Base-by-base conservation (phyloP, 2,113 vertebrate genomes). In the Sorex fumeus region DNA sequence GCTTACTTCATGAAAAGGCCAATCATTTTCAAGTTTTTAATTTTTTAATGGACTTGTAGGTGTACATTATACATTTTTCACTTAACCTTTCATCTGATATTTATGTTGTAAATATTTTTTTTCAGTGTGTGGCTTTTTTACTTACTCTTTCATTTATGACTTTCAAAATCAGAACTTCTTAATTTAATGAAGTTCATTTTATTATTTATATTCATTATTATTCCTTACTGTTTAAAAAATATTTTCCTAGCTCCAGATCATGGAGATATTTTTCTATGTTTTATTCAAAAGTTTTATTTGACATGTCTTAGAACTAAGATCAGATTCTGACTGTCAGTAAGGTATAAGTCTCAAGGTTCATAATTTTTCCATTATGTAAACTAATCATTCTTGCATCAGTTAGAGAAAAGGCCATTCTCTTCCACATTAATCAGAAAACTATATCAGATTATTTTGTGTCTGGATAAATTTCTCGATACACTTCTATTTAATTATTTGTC, bases 161-260 rank as follows among this genome's bases (percentile, higher is more conserved):
- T 87, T 70, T 84, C 16, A 76, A 32, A 50, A 87, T 87, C 5
- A 79, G 13, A 66, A 34, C 0, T 23, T 83, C 30, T 78, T 78
- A 78, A 64, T 79, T 83, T 91, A 70, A 40, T 64, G 12, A 80
- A 74, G 79, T 92, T 79, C 62, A 32, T 6, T 30, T 84, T 77
- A 71, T 84, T 40, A 43, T 87, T 71, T 84, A 60, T 81, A 71
- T 81, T 53, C 90, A 25, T 66, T 90, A 40, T 78, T 64, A 19
- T n/a, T 82, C 8, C 62, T 57, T 70, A 19, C 16, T 66, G 10
- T 60, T 83, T 72, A 84, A 72, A 30, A 84, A 76, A 75, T 16
- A 28, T 60, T 89, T 93, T 30, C 53, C 34, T 47, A 47, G 1
- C 25, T 53, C 28, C 30, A 76, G 21, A 7, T 28, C 34, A 15